These are phyloP conservation scores for Thymelicus sylvestris DNA, from an alignment of 2,888 invertebrate species.

Conservation along the genomic window DNA sequence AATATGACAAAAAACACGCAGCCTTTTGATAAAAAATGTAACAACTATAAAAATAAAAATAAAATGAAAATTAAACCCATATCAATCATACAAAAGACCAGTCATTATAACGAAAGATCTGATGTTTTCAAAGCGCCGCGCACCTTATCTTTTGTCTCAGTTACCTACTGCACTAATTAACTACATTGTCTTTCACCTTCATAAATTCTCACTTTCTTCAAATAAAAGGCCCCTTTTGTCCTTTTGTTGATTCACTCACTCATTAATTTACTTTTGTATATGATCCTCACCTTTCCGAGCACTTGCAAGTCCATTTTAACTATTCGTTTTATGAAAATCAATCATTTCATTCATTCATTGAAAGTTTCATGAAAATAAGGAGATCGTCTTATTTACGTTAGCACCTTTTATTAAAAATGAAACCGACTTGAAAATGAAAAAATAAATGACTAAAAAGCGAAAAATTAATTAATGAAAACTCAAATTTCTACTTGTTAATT, in stretches of 20 bases:
- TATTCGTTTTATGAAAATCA: not conserved
- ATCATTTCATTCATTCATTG: too few species aligned
- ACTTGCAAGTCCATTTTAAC: not conserved
- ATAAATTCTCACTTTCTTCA: constrained; percentile 28
- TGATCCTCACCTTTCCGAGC: constrained; percentile 1
- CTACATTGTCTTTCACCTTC: constrained; percentile 39
- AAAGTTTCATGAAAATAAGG: too few species aligned
- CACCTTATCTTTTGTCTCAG: not conserved
- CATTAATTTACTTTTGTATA: constrained; percentile 6
- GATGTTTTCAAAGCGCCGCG: constrained; percentile 8
- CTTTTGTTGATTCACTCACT: constrained; percentile 21
- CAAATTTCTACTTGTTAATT: too few species aligned
- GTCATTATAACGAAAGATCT: constrained; percentile 6
- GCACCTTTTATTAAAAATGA: too few species aligned
- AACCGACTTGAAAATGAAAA: too few species aligned
- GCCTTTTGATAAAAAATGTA: too few species aligned
- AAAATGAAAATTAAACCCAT: too few species aligned
- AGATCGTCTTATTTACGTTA: too few species aligned
- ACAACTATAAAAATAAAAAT: too few species aligned
- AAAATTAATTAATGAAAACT: too few species aligned
- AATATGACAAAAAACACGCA: too few species aligned
- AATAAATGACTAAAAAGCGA: too few species aligned
- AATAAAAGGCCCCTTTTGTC: constrained; percentile 17
- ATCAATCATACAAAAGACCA: not conserved
- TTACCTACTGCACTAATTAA: constrained; percentile 37